Base-by-base conservation (phyloP, 2,888 invertebrate species). In the Drosophila paramelanica region DNA sequence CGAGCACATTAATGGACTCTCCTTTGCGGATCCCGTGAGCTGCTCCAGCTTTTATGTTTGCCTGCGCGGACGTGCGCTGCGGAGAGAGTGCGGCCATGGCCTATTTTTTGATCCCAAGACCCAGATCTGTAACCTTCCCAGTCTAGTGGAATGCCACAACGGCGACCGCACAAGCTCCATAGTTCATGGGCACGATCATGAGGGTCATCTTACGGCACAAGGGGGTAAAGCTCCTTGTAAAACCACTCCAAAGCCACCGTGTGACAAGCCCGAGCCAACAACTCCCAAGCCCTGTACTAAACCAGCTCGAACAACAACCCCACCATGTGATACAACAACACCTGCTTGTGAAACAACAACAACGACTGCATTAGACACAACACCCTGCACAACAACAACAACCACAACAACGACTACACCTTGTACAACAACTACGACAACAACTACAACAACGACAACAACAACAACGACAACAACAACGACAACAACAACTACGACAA, bases 1-100 rank as follows among this genome's bases (percentile, higher is more conserved):
- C 13, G 65, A 73, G 1, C 65, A 70, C 13, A 41, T 77, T 8
- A 80, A 73, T 55, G 79, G 79, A 2, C 61, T 77, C 23, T 67
- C 70, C 0, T 69, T 80, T 52, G 58, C 69, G 36, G 79, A 79
- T 57, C 69, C 81, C 20, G 50, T 65, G 1, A 80, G 79, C 70
- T 79, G 79, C 33, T 73, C 80, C 45, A 69, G 73, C 64, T 79
- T 73, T 49, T 79, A 73, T 53, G 62, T 79, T 7, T 79, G 79
- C 45, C 33, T 80, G 4, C 73, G 81, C 8, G 79, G 79, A 31
- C 73, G 68, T 10, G 77, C 81, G 0, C 8, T 73, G 6, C 62
- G 68, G 25, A 66, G 61, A 23, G 69, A 70, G 14, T 79, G 79
- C 49, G 33, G 31, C 1, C 80, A 73, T 43, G 77, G 73, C 5